Conservation (phyloP, 2,797 vertebrate species). For the Pseudocheirus occidentalis region DNA sequence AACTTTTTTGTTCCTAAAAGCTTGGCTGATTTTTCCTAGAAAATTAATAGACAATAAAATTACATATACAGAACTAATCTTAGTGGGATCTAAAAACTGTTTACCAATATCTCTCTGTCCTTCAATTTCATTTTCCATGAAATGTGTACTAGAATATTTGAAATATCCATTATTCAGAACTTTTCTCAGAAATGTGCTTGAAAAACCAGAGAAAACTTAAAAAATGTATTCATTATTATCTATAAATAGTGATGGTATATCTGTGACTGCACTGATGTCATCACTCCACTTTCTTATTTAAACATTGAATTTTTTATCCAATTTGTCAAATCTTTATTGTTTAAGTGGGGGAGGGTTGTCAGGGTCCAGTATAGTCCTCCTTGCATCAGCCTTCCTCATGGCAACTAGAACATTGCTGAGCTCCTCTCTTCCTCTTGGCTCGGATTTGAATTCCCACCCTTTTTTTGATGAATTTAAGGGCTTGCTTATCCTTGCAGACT, state of each 20-base stretch:
- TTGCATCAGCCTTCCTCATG: no score
- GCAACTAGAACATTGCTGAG: no score
- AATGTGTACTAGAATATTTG: not conserved
- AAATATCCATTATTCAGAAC: not conserved
- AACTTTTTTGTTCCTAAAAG: conserved; percentile 8
- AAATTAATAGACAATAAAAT: not conserved
- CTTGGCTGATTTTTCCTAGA: not conserved
- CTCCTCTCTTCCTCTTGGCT: no score
- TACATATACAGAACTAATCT: not conserved
- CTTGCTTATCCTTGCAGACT: no score
- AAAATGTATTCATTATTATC: not conserved
- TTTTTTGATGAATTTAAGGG: no score
- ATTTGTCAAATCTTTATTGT: no score
- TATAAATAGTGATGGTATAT: not conserved
- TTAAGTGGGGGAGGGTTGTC: no score
- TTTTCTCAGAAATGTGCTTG: not conserved
- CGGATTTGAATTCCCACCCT: no score
- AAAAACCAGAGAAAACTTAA: not conserved
- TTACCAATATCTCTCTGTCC: not conserved
- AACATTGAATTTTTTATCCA: not conserved
- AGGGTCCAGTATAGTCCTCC: no score
- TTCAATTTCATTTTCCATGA: not conserved
- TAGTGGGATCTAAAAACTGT: not conserved
- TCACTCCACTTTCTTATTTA: not conserved
- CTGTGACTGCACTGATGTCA: not conserved